phyloP scores from a whole-genome alignment of 2,113 vertebrate genomes.

The Cyrtonyx montezumae region DNA sequence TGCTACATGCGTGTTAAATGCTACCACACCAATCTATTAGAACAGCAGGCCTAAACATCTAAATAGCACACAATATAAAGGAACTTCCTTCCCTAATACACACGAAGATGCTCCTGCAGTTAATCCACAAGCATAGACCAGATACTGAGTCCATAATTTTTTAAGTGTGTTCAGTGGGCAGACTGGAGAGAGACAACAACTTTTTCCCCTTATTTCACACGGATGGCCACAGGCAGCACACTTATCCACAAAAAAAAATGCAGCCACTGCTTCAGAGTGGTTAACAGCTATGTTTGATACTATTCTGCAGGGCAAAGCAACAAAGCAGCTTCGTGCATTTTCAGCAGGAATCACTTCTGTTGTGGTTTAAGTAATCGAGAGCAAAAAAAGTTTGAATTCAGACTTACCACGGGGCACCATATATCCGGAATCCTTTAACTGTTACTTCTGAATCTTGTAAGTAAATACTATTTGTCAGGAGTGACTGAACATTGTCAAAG shows the following conservation, averaged over 20 bases:
- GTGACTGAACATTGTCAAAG: constrained; percentile 98
- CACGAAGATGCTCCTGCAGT: neutral
- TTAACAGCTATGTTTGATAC: neutral
- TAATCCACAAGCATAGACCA: neutral
- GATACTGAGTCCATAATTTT: neutral
- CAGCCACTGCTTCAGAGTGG: neutral
- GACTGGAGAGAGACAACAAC: neutral
- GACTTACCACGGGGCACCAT: constrained; percentile 96
- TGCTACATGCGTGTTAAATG: neutral
- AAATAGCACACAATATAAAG: rapidly evolving
- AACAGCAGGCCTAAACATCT: neutral
- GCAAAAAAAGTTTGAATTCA: constrained; percentile 42
- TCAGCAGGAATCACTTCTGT: neutral
- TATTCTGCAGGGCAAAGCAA: neutral
- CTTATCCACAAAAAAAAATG: neutral
- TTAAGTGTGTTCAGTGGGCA: neutral
- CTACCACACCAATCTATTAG: neutral
- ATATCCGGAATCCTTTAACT: constrained; percentile 98
- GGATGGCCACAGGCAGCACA: neutral
- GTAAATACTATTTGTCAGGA: constrained; percentile 99
- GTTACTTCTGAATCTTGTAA: constrained; percentile 98
- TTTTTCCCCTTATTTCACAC: neutral
- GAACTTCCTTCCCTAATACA: neutral
- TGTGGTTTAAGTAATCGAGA: neutral
- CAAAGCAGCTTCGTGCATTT: constrained; percentile 23